phyloP scores from a whole-genome alignment of 2,113 vertebrate species.

The Lucifuga dentata region DNA sequence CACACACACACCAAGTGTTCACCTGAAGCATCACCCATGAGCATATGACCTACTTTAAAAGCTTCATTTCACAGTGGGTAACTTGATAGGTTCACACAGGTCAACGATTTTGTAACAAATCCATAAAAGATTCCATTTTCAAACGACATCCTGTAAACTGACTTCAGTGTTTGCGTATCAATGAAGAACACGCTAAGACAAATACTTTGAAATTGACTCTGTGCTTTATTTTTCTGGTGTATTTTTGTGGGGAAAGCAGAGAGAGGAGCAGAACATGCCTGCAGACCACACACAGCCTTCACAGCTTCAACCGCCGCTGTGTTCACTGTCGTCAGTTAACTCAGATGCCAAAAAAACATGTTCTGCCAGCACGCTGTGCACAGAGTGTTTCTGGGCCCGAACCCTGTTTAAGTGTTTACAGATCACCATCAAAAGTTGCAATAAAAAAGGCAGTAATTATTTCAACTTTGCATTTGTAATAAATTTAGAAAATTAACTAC shows the following conservation, averaged over 20 bases:
- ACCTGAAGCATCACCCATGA: slow-evolving; percentile 9
- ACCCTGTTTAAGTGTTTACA: slow-evolving; percentile 38
- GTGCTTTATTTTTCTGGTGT: slow-evolving; percentile 16
- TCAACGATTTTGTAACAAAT: slow-evolving; percentile 15
- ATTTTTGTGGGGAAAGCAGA: slow-evolving; percentile 15
- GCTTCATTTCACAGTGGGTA: slow-evolving; percentile 23
- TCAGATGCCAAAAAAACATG: slow-evolving; percentile 17
- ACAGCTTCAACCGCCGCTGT: slow-evolving; percentile 25
- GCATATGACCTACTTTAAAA: slow-evolving; percentile 34
- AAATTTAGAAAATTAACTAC: slow-evolving; percentile 13
- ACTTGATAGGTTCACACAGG: background rate
- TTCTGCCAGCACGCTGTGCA: slow-evolving; percentile 5
- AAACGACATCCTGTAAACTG: background rate
- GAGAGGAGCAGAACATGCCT: slow-evolving; percentile 24
- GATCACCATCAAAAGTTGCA: slow-evolving; percentile 43
- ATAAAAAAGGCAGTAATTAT: slow-evolving; percentile 14
- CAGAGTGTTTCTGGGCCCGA: slow-evolving; percentile 14
- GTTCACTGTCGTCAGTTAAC: slow-evolving; percentile 20
- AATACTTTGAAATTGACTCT: background rate
- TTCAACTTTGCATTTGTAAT: slow-evolving; percentile 40
- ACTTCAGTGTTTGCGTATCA: background rate
- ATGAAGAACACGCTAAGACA: background rate
- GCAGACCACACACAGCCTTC: slow-evolving; percentile 8
- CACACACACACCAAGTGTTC: background rate
- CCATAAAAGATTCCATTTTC: background rate